These are phyloP conservation scores for Epinephelus awoara DNA, from an alignment of 2,797 vertebrate genomes.

Conservation along the genomic window DNA sequence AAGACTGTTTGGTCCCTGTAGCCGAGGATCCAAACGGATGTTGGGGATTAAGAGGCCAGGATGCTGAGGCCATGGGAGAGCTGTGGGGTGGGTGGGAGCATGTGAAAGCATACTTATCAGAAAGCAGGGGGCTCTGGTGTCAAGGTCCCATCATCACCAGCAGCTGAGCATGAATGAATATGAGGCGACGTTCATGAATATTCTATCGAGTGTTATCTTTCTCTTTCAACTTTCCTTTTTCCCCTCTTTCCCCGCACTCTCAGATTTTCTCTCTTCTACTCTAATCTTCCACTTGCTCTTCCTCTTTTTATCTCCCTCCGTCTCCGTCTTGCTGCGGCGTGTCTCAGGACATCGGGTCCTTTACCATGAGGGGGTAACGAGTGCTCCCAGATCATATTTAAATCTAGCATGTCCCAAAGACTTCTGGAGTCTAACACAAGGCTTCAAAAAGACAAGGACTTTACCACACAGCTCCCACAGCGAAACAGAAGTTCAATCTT, in stretches of 20 bases:
- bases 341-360: conserved; percentile 49
- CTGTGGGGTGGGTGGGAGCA: conserved; percentile 52
- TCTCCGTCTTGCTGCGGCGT: conserved; percentile 28
- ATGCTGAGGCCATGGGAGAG: conserved; percentile 50
- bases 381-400: conserved; percentile 45
- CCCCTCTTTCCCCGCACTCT: conserved; percentile 17
- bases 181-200: conserved; percentile 80
- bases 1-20: conserved; percentile 55
- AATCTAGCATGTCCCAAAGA: conserved; percentile 55
- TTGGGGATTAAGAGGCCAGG: conserved; percentile 72
- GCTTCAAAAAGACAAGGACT: conserved; percentile 33
- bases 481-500: conserved; percentile 8
- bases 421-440: conserved; percentile 26
- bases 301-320: conserved; percentile 45
- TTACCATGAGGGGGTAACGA: conserved; percentile 43
- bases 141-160: conserved; percentile 73
- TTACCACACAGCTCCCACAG: conserved; percentile 5
- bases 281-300: conserved; percentile 54
- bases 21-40: conserved; percentile 64
- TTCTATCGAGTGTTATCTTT: conserved; percentile 71
- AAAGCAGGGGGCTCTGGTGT: conserved; percentile 63
- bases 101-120: conserved; percentile 71
- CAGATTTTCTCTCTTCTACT: conserved; percentile 30
- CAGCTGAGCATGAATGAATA: conserved; percentile 71
- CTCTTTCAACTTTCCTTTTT: conserved; percentile 61